phyloP scores from a whole-genome alignment of 1,140 invertebrate genomes.

The Trigoniulus corallinus region DNA sequence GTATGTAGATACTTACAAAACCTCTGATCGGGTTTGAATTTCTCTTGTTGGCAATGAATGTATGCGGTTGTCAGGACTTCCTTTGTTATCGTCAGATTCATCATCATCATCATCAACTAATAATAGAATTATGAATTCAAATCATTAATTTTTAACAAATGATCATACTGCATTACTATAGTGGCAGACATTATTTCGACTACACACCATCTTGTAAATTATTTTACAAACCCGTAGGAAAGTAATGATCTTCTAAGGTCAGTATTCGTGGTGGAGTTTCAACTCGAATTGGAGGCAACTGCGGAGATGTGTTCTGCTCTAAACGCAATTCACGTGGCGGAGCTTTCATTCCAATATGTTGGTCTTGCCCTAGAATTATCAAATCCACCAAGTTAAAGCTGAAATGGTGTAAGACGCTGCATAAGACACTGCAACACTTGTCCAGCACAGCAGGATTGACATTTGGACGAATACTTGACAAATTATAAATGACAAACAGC shows the following conservation, averaged over 20 bases:
- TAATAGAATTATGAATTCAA: not conserved
- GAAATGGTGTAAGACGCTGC: not conserved
- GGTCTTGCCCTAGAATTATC: constrained; percentile 43
- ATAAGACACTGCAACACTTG: too few species aligned
- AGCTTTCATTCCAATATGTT: constrained; percentile 50
- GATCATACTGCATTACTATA: not conserved
- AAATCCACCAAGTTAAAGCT: constrained; percentile 11
- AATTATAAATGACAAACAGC: too few species aligned
- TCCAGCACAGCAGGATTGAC: too few species aligned
- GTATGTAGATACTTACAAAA: not conserved
- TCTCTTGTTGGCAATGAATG: not conserved
- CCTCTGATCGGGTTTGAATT: not conserved
- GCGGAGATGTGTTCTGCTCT: constrained; percentile 52
- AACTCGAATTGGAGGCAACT: constrained; percentile 40
- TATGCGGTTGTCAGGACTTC: not conserved
- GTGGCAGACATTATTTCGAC: not conserved
- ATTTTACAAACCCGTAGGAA: constrained; percentile 51
- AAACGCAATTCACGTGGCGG: constrained; percentile 63
- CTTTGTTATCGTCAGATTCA: not conserved
- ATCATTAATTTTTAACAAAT: not conserved
- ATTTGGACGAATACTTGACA: too few species aligned
- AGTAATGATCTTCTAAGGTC: constrained; percentile 60
- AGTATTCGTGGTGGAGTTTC: constrained; percentile 62
- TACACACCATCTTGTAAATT: constrained; percentile 42
- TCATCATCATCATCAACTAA: not conserved